Conservation (phyloP, 2,113 vertebrate species). For the Pontoporia blainvillei region DNA sequence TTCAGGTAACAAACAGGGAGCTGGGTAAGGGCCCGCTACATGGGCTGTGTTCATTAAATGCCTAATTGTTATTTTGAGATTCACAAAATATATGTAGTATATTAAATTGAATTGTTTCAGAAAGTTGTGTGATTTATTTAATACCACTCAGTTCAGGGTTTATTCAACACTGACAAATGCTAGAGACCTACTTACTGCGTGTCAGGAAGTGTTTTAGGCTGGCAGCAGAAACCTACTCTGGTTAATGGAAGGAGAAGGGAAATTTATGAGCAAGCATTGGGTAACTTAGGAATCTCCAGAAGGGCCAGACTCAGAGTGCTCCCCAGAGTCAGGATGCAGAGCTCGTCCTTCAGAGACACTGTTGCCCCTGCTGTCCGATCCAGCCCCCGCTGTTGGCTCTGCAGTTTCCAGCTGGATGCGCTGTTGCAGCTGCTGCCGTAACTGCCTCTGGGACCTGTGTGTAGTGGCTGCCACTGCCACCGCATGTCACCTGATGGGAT, state of each 20-base stretch:
- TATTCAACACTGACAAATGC: background rate
- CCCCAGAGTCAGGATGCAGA: background rate
- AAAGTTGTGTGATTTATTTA: background rate
- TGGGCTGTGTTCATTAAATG: background rate
- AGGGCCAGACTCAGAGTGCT: background rate
- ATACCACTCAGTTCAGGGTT: background rate
- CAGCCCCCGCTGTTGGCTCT: background rate
- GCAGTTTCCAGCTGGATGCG: too few relatives aligned
- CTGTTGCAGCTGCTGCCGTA: background rate
- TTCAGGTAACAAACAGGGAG: background rate
- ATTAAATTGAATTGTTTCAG: background rate
- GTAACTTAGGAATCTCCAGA: background rate
- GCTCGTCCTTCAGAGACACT: fast-evolving
- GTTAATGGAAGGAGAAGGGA: background rate
- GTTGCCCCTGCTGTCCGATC: background rate
- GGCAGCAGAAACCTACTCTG: background rate
- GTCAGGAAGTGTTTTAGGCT: background rate
- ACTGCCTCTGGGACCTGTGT: background rate
- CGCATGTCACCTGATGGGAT: background rate
- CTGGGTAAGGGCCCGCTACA: background rate
- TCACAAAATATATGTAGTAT: background rate
- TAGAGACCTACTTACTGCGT: background rate
- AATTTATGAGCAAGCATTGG: background rate
- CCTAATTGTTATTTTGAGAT: background rate
- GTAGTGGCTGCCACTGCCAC: background rate